Evolutionary conservation across 2,113 vertebrate species (phyloP).

Genomic region (Otocyon megalotis): DNA sequence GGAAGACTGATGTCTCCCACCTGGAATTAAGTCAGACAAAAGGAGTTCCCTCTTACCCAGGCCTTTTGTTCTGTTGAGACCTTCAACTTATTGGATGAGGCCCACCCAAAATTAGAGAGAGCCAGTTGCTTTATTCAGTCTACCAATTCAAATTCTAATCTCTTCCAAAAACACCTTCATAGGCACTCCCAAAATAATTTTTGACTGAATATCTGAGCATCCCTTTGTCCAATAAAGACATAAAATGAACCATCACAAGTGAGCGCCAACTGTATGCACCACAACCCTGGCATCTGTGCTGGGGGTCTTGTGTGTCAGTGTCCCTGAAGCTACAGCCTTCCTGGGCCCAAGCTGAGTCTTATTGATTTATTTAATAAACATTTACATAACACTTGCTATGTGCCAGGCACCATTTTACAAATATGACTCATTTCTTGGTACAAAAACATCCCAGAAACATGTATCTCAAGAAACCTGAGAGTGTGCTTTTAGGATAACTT

Average conservation of each 20-base stretch:
- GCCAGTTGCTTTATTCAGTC: not conserved
- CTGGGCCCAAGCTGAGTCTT: not conserved
- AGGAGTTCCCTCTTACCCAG: not conserved
- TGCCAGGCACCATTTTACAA: not conserved
- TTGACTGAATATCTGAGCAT: not conserved
- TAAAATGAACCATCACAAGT: not conserved
- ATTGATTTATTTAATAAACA: constrained; percentile 29
- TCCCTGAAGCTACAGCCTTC: not conserved
- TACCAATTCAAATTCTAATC: not conserved
- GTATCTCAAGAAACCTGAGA: constrained; percentile 32
- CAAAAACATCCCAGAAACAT: not conserved
- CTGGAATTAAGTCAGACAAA: not conserved
- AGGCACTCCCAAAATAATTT: not conserved
- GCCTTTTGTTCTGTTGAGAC: not conserved
- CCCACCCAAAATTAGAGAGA: not conserved
- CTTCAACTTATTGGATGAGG: not conserved
- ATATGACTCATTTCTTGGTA: not conserved
- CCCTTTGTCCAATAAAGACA: not conserved
- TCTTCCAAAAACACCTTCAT: not conserved
- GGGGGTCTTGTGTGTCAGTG: not conserved
- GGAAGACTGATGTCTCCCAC: not conserved
- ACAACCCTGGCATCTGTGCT: not conserved
- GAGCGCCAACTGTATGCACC: no score
- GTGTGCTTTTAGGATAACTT: not conserved
- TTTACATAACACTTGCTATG: not conserved